Evolutionary conservation across 1,140 invertebrate species (phyloP), one percentile per base, ranked within the genome.

Genomic region (Sinonovacula constricta): DNA sequence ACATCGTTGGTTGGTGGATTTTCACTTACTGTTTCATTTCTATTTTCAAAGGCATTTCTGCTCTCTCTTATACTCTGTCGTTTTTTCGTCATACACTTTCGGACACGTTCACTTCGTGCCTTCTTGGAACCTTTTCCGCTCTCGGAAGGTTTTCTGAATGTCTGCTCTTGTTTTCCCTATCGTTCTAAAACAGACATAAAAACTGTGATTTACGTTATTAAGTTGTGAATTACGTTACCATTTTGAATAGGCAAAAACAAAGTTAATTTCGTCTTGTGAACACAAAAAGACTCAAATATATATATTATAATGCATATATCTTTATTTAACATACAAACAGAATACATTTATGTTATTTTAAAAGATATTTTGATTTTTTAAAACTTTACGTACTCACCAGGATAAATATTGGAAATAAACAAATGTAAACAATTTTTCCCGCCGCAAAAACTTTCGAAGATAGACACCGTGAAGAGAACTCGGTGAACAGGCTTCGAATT

Each of bases 141-240:
- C 45, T 31, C 66, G 3, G 28, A 53, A 69, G 18, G 4, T 28
- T 30, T 12, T 54, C 28, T 69, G 66, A 5, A 69, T 54, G 15
- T 69, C 66, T 15, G 66, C 66, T 18, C 68, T 7, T 26, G 4
- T 59, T 31, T 57, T 71, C 5, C 54, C 68, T 30, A 59, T 71
- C 30, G 12, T 2, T 36, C 45, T 54, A 49, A 75, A 51, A 54
- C 30, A 66, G 45, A 39, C 24, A 18, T 12, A 30, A 65, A 24
- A 34, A 7, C 45, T 39, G 62, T 65, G 62, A 65, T 36, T 65
- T 65, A 65, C 62, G 62, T n/a, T n/a, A n/a, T n/a, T n/a, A n/a
- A n/a, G n/a, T n/a, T n/a, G n/a, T n/a, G n/a, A n/a, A n/a, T n/a
- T n/a, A n/a, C n/a, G n/a, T 65, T 65, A 65, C 31, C 31, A 65